Evolutionary conservation across 2,888 invertebrate species (phyloP).

Genomic region (Spisula subtruncata): DNA sequence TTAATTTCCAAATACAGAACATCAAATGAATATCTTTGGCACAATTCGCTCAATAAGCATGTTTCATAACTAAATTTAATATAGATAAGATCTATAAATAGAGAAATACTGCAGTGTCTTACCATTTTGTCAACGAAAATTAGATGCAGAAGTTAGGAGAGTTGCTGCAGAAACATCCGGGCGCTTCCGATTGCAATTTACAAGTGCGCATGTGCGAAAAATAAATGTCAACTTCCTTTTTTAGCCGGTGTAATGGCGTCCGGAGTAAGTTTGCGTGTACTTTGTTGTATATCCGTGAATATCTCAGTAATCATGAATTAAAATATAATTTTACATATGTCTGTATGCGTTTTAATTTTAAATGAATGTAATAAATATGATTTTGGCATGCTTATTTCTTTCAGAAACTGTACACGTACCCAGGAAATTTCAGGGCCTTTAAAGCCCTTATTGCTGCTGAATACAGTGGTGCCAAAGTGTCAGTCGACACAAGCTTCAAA

Average conservation of each 20-base stretch:
- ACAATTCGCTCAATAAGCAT: background rate
- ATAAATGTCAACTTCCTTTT: conserved; percentile 82
- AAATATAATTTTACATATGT: background rate
- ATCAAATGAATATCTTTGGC: background rate
- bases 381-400: conserved; percentile 62
- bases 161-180: conserved; percentile 75
- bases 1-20: background rate
- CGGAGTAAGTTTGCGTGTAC: conserved; percentile 88
- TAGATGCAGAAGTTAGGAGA: conserved; percentile 60
- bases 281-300: background rate
- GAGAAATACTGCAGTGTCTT: conserved; percentile 14
- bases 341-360: background rate
- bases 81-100: background rate
- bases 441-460: conserved; percentile 99
- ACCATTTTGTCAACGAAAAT: conserved; percentile 72
- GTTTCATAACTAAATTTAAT: background rate
- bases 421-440: conserved; percentile 99
- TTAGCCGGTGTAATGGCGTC: conserved; percentile 89
- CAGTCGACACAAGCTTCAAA: conserved; percentile 90
- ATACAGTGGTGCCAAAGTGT: conserved; percentile 93
- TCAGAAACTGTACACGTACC: conserved; percentile 99
- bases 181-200: conserved; percentile 51
- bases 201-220: conserved; percentile 73
- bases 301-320: conserved; percentile 22
- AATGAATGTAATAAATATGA: background rate